Evolutionary conservation across 2,888 invertebrate genomes (phyloP).

Genomic region (Leucoptera coffeella): DNA sequence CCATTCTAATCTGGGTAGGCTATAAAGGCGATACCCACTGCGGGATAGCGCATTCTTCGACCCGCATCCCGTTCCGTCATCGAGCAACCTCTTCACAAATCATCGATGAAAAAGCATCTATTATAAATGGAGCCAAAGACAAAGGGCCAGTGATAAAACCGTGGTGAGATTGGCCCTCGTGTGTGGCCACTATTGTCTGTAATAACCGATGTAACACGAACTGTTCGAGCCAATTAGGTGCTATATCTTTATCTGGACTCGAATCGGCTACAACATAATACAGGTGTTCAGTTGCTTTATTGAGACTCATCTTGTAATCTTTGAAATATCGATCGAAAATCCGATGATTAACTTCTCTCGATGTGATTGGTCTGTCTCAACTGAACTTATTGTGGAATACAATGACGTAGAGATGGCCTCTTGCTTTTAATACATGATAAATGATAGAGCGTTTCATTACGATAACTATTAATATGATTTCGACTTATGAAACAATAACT

Average conservation of each 20-base stretch:
- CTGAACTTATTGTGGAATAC: no score
- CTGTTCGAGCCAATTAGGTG: conserved; percentile 19
- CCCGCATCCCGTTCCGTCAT: conserved; percentile 42
- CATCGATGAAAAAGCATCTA: conserved; percentile 20
- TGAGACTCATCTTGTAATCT: conserved; percentile 10
- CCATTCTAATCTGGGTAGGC: no score
- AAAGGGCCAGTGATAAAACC: conserved; percentile 14
- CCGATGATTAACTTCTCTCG: no score
- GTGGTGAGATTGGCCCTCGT: conserved; percentile 30
- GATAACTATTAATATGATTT: no score
- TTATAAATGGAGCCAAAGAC: conserved; percentile 25
- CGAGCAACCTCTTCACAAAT: conserved; percentile 36
- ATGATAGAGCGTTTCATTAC: no score
- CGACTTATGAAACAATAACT: no score
- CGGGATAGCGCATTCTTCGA: conserved; percentile 34
- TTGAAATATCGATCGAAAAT: no score
- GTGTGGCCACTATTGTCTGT: conserved; percentile 26
- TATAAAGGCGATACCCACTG: no score
- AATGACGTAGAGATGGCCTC: no score
- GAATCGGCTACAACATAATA: conserved; percentile 7
- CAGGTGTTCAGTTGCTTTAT: conserved; percentile 7
- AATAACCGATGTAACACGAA: conserved; percentile 9
- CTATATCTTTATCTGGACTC: conserved; percentile 19
- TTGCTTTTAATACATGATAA: no score
- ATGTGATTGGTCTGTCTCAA: no score